A percentile compares a stretch with the other conserved stretches of the same genome.
phyloP scores from a whole-genome alignment of 2,888 invertebrate genomes.

The Bhutanitis thaidina region DNA sequence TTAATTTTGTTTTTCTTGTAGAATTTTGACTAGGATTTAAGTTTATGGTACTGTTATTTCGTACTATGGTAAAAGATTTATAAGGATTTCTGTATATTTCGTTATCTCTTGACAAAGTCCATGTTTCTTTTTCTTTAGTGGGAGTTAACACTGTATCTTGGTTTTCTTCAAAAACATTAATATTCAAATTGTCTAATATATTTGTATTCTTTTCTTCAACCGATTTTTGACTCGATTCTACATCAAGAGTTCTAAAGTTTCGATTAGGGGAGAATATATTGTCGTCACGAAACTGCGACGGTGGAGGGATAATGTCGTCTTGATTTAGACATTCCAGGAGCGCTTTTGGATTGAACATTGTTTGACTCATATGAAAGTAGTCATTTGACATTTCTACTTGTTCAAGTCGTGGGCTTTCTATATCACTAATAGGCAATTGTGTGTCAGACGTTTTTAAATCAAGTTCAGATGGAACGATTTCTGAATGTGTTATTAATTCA shows the following conservation, averaged over 20 bases:
- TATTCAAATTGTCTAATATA: not conserved
- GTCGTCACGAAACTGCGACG: constrained; percentile 48
- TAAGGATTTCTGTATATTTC: constrained; percentile 15
- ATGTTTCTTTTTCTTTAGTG: constrained; percentile 47
- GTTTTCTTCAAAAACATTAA: not conserved
- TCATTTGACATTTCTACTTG: constrained; percentile 7
- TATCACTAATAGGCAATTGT: not conserved
- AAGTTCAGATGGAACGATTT: not conserved
- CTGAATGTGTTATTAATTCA: not conserved
- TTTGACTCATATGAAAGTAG: constrained; percentile 41
- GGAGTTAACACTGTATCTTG: constrained; percentile 4
- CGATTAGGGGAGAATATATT: constrained; percentile 22
- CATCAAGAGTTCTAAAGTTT: not conserved
- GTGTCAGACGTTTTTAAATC: not conserved
- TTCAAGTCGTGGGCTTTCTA: not conserved
- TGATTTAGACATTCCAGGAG: constrained; percentile 46
- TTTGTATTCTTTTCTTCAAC: not conserved
- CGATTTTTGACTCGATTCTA: too few relatives aligned
- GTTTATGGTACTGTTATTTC: constrained; percentile 22
- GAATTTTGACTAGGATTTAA: constrained; percentile 19
- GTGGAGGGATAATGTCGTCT: constrained; percentile 51
- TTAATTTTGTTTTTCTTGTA: constrained; percentile 28
- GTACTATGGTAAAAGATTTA: constrained; percentile 32
- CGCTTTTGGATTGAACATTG: constrained; percentile 60
- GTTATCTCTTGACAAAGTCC: constrained; percentile 42